Conservation (phyloP, 2,113 vertebrate species). For the Paramormyrops kingsleyae region DNA sequence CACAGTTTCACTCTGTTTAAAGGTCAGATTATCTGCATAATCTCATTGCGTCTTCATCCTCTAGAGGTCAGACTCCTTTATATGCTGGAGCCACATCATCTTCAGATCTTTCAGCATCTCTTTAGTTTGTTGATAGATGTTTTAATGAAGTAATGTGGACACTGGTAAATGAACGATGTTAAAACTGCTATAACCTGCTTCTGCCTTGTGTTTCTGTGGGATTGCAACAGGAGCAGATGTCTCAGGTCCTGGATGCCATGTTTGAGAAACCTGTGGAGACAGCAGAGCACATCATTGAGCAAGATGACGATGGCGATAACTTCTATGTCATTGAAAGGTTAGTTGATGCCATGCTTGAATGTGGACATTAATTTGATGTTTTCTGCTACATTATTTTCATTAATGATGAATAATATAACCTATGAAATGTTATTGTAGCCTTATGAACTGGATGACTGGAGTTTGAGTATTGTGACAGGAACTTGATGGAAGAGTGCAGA, state of each 20-base stretch:
- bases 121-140: neutral
- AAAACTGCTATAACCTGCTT: neutral
- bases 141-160: neutral
- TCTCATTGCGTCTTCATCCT: neutral
- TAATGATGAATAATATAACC: neutral
- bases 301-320: constrained; percentile 96
- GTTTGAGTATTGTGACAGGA: neutral
- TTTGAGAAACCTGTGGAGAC: constrained; percentile 87
- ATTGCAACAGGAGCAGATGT: constrained; percentile 82
- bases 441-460: neutral
- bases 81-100: neutral
- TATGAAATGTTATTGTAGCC: neutral
- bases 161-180: neutral
- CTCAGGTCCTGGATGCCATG: constrained; percentile 94
- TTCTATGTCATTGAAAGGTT: constrained; percentile 96
- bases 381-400: neutral
- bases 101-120: neutral
- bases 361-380: neutral
- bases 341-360: constrained; percentile 14
- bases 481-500: neutral
- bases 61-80: neutral
- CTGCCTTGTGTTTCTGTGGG: neutral
- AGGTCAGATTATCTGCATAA: neutral
- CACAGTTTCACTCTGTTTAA: neutral
- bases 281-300: constrained; percentile 90